Conservation (phyloP, 2,797 vertebrate species). For the Adelosebastes latens region DNA sequence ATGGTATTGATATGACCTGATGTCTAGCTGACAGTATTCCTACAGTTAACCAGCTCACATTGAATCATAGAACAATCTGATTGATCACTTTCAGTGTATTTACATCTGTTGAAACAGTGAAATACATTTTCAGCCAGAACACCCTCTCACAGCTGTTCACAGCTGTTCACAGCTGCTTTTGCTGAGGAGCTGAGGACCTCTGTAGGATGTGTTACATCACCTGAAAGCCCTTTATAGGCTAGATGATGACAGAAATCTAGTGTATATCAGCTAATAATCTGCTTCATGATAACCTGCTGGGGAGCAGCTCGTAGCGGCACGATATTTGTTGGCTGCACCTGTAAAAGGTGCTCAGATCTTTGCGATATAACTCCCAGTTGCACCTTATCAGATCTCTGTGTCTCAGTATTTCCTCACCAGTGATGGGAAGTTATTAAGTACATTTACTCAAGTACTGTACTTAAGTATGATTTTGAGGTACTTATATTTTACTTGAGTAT, state of each 20-base stretch:
- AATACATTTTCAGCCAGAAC: neutral
- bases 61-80: neutral
- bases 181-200: neutral
- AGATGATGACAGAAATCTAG: neutral
- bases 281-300: neutral
- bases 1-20: neutral
- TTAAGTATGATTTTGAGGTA: too few relatives aligned
- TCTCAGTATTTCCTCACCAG: neutral
- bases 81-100: neutral
- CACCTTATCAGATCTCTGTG: constrained; percentile 5
- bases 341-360: neutral
- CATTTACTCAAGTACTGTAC: neutral
- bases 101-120: neutral
- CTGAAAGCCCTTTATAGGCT: neutral
- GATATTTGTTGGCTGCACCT: neutral
- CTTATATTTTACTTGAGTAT: neutral
- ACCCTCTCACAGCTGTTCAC: constrained; percentile 26
- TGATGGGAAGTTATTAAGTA: neutral
- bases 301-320: neutral
- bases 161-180: constrained; percentile 39
- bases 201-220: constrained; percentile 24
- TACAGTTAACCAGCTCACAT: neutral
- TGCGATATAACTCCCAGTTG: constrained; percentile 3
- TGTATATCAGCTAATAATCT: constrained; percentile 3
- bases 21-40: neutral